These are phyloP conservation scores for Parus major DNA, from an alignment of 2,113 vertebrate species.

Conservation along the genomic window DNA sequence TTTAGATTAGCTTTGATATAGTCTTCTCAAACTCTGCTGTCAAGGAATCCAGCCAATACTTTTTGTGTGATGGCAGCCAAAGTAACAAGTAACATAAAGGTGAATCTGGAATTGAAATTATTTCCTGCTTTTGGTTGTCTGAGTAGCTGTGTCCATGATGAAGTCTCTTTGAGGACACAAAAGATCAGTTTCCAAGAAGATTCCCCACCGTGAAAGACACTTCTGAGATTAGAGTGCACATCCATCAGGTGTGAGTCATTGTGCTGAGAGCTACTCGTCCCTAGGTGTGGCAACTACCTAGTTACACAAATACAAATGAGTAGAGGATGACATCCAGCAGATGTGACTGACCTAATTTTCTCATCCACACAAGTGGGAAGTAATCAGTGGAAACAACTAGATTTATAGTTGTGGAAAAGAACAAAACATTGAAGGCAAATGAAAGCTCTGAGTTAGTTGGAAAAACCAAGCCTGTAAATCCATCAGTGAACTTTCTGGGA, in stretches of 20 bases:
- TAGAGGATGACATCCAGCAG: background rate
- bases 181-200: background rate
- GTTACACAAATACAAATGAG: background rate
- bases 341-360: background rate
- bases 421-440: background rate
- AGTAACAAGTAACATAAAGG: background rate
- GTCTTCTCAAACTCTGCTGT: background rate
- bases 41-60: background rate
- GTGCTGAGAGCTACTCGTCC: background rate
- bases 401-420: background rate
- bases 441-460: background rate
- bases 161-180: background rate
- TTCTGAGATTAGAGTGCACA: background rate
- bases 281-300: background rate
- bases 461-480: background rate
- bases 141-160: background rate
- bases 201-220: background rate
- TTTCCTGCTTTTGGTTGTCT: background rate
- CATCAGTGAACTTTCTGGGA: background rate
- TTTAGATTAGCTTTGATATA: background rate
- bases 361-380: background rate
- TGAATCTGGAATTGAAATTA: background rate
- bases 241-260: background rate
- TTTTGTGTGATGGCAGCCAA: background rate
- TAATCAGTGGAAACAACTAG: background rate